Conservation (phyloP, 2,113 vertebrate species). For the Silurus meridionalis region DNA sequence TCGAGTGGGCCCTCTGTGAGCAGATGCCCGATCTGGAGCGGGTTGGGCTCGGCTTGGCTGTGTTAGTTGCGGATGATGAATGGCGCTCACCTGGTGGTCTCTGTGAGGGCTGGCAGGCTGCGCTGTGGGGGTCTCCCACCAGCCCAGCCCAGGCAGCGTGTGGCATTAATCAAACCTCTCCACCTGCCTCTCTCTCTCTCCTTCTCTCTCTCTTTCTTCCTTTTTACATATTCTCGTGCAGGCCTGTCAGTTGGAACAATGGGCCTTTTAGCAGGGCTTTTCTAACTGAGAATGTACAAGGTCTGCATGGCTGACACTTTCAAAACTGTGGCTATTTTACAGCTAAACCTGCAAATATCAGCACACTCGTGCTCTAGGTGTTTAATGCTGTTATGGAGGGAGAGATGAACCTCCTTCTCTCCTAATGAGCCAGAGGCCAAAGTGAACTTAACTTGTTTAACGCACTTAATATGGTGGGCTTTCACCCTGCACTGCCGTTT, state of each 20-base stretch:
- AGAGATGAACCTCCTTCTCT: constrained; percentile 31
- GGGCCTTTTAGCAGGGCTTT: constrained; percentile 40
- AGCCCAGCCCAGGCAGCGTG: constrained; percentile 57
- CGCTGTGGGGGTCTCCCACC: constrained; percentile 55
- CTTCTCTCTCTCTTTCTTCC: constrained; percentile 32
- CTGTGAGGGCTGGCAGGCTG: constrained; percentile 54
- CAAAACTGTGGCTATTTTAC: constrained; percentile 45
- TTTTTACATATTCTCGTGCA: constrained; percentile 51
- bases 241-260: constrained; percentile 50
- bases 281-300: constrained; percentile 20
- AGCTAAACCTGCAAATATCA: constrained; percentile 38
- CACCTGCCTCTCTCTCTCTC: constrained; percentile 59
- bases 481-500: constrained; percentile 38
- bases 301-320: constrained; percentile 36
- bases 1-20: constrained; percentile 36
- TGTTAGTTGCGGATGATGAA: constrained; percentile 58
- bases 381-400: constrained; percentile 47
- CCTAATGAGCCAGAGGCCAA: constrained; percentile 37
- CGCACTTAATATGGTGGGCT: constrained; percentile 47
- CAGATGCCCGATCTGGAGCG: constrained; percentile 49
- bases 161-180: constrained; percentile 72
- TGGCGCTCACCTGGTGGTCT: constrained; percentile 63
- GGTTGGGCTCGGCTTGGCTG: constrained; percentile 40
- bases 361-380: constrained; percentile 37
- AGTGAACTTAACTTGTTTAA: constrained; percentile 49